Evolutionary conservation across 2,113 vertebrate genomes (phyloP).

Genomic region (Daubentonia madagascariensis): DNA sequence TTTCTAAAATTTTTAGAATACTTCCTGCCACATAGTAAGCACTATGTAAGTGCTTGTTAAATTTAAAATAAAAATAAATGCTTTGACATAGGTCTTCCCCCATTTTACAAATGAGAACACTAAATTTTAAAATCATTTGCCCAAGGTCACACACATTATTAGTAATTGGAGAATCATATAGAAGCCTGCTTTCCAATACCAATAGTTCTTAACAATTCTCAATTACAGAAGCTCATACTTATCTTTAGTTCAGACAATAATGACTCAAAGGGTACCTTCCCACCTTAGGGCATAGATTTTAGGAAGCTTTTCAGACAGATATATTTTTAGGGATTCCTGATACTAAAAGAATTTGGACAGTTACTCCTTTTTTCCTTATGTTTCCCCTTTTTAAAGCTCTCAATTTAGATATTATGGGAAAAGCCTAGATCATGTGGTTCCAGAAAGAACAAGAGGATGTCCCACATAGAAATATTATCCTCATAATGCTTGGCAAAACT

Average conservation of each 20-base stretch:
- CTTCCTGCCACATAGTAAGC: not conserved
- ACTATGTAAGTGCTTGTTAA: not conserved
- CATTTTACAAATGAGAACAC: not conserved
- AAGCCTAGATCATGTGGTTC: not conserved
- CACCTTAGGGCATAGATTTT: not conserved
- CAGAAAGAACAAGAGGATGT: not conserved
- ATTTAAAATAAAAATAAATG: slow-evolving; percentile 28
- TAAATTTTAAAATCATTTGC: slow-evolving; percentile 11
- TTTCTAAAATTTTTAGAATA: not conserved
- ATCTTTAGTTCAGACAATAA: slow-evolving; percentile 18
- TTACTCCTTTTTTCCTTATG: not conserved
- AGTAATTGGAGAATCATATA: not conserved
- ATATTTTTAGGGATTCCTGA: not conserved
- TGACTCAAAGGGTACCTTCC: not conserved
- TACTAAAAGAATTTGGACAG: not conserved
- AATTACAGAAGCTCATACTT: not conserved
- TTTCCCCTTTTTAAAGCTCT: not conserved
- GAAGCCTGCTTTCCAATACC: not conserved
- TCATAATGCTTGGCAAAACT: not conserved
- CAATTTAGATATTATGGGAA: not conserved
- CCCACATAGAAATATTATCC: not conserved
- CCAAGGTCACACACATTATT: not conserved
- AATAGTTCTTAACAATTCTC: not conserved
- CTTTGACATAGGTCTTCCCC: not conserved
- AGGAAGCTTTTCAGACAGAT: not conserved